Conservation (phyloP, 2,113 vertebrate species). For the Embiotoca jacksoni region DNA sequence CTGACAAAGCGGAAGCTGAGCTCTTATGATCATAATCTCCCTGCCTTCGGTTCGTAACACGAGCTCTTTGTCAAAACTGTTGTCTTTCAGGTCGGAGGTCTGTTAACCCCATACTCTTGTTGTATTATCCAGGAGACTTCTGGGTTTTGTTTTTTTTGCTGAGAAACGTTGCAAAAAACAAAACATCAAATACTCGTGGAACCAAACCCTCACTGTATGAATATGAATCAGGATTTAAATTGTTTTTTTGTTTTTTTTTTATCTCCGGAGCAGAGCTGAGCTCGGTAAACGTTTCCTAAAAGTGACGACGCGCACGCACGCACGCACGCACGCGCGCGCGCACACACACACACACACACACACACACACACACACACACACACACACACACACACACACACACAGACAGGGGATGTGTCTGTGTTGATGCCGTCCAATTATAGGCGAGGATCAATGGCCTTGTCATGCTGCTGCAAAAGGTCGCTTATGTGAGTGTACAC, state of each 20-base stretch:
- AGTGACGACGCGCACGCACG: not conserved
- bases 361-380: conserved; percentile 24
- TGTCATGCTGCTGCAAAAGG: conserved; percentile 66
- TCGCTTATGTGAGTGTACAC: conserved; percentile 34
- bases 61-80: too few relatives aligned
- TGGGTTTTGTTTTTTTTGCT: not conserved
- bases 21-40: too few relatives aligned
- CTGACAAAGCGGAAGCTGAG: too few relatives aligned
- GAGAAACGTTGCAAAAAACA: not conserved
- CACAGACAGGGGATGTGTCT: conserved; percentile 26
- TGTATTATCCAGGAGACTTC: conserved; percentile 6
- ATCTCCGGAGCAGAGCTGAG: conserved; percentile 10
- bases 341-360: conserved; percentile 11
- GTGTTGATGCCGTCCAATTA: conserved; percentile 62
- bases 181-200: not conserved
- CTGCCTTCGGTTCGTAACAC: too few relatives aligned
- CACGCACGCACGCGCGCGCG: not conserved
- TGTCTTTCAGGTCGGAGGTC: too few relatives aligned
- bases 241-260: not conserved
- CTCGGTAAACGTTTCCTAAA: conserved; percentile 35
- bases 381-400: conserved; percentile 13
- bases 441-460: conserved; percentile 68
- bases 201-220: not conserved
- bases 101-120: not conserved
- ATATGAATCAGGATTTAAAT: conserved; percentile 17